Percentiles rank a stretch among this genome's conserved stretches.
Evolutionary conservation across 2,888 invertebrate genomes (phyloP).

Genomic region (Ophion obscuratus): DNA sequence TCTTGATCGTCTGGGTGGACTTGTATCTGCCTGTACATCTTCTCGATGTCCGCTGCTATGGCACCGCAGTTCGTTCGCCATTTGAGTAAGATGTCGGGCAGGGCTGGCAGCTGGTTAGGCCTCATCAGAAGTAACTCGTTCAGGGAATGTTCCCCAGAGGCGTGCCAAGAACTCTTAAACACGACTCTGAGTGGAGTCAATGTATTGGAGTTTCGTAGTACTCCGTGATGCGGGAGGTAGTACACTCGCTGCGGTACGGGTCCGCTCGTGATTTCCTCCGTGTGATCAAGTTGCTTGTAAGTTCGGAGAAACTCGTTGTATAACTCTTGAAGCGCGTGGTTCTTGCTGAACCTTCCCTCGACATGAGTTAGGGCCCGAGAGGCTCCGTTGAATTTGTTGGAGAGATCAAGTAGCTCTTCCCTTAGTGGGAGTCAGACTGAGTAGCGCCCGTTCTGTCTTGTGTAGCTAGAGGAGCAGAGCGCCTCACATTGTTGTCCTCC

Average conservation of each 20-base stretch:
- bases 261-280: not conserved
- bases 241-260: not conserved
- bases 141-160: no score
- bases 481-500: constrained; percentile 55
- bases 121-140: no score
- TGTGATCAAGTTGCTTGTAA: not conserved
- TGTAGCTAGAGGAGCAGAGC: constrained; percentile 25
- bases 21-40: no score
- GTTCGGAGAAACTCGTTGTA: not conserved
- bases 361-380: constrained; percentile 4
- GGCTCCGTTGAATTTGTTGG: not conserved
- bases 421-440: no score
- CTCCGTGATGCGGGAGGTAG: not conserved
- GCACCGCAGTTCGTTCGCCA: no score
- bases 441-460: no score
- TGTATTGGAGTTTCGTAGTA: not conserved
- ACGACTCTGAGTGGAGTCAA: constrained; percentile 4
- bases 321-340: not conserved
- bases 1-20: no score
- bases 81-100: no score
- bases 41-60: no score
- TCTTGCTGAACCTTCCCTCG: constrained; percentile 17
- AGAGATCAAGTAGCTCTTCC: not conserved
- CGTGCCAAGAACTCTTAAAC: not conserved
- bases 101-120: no score